Conservation (phyloP, 2,797 vertebrate species). For the Acanthurus lineatus region DNA sequence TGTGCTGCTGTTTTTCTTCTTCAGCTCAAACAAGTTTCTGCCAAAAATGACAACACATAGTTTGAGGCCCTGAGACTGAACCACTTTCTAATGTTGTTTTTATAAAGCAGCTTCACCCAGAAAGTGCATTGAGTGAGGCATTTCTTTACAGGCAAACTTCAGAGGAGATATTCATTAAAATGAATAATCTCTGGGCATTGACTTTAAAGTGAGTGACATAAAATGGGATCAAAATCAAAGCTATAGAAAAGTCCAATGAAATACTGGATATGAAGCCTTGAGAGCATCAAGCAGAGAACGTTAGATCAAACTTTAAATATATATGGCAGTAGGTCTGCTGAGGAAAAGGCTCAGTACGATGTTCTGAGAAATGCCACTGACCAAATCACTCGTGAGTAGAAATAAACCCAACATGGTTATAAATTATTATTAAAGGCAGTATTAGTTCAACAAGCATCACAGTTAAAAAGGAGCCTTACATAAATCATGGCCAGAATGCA, state of each 20-base stretch:
- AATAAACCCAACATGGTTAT: conserved; percentile 29
- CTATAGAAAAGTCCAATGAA: conserved; percentile 57
- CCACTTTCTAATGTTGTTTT: conserved; percentile 48
- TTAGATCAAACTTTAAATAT: conserved; percentile 46
- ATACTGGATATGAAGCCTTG: conserved; percentile 39
- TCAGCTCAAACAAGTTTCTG: conserved; percentile 45
- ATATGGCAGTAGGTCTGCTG: conserved; percentile 31
- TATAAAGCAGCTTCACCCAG: conserved; percentile 41
- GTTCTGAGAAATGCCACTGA: conserved; percentile 38
- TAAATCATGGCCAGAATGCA: conserved; percentile 22
- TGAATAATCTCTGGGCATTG: conserved; percentile 54
- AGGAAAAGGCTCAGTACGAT: conserved; percentile 5
- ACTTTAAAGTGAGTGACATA: conserved; percentile 58
- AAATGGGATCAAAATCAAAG: conserved; percentile 57
- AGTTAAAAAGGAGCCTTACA: conserved; percentile 18
- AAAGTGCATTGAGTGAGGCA: conserved; percentile 34
- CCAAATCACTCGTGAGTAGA: conserved; percentile 31
- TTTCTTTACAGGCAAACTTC: conserved; percentile 57
- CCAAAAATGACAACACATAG: conserved; percentile 61
- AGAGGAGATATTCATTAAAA: conserved; percentile 63
- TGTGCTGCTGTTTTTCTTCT: conserved; percentile 41
- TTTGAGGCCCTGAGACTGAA: conserved; percentile 53
- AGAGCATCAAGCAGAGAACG: conserved; percentile 46
- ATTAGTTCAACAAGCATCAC: conserved; percentile 31
- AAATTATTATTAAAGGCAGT: conserved; percentile 52